Evolutionary conservation across 1,140 invertebrate genomes (phyloP), one percentile per base, ranked within the genome.

Genomic region (Penaeus indicus): DNA sequence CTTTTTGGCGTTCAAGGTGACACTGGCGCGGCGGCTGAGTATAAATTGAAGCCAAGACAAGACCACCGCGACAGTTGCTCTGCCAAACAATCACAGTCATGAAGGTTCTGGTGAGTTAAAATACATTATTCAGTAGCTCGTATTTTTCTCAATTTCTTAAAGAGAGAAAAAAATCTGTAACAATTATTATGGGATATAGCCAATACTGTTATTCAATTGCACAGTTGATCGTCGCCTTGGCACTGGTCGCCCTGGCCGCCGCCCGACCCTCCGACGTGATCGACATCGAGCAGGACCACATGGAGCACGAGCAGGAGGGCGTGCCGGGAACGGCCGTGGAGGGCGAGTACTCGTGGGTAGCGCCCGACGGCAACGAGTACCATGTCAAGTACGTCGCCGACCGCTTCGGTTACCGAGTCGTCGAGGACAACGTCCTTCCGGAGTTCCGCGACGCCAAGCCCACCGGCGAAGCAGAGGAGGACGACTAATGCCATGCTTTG

Each of bases 271-370:
- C 87, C 25, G 78, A 89, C 72, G 63, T 89, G 22, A 69, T 89
- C 79, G 87, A 89, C 80, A 77, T 89, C 67, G 87, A 89, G 42
- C 75, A 80, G 21, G 87, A 89, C 80, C 25, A n/a, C 64, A 89
- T 89, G 80, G 21, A 80, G 62, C 21, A 79, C 79, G 32, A 63
- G 80, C 80, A 84, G 84, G 79, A 60, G 67, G 64, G 78, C 64
- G 61, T 84, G 80, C 27, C 84, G 5, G 84, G 84, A 25, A 75
- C 42, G 38, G 84, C 67, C 42, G 84, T 86, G 11, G 84, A 86
- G 69, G 84, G 84, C 67, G 84, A 86, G 72, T 86, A 86, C 78
- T 63, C 72, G 27, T 88, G 86, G 86, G 78, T 88, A n/a, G 25
- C 77, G n/a, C 86, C 86, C 61, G 86, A 88, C 62, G 86, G 86